Base-by-base conservation (phyloP, 2,113 vertebrate genomes). In the Pteropus alecto region DNA sequence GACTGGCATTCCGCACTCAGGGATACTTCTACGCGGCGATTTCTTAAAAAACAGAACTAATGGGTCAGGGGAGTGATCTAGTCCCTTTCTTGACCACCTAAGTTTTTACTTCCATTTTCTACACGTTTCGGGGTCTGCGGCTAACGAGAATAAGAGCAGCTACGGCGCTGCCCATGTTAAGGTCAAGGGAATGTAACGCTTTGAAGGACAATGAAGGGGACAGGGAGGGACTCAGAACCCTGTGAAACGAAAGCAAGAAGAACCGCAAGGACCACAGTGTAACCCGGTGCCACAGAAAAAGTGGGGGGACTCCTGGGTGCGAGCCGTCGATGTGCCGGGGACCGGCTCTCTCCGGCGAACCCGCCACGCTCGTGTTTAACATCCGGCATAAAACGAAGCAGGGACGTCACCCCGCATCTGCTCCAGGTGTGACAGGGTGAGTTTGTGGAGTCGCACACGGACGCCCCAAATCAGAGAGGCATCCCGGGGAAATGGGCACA, bases 341-440 rank as follows among this genome's bases (percentile, higher is more conserved):
- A 48, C 21, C 30, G 3, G 56, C 38, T 24, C 30, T 6, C 33
- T 48, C 41, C 35, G 28, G 26, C 0, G 1, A 30, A 19, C 35
- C 65, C 5, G 0, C 2, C 43, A 26, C 5, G 14, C 2, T 14
- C 7, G 0, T 16, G 54, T 56, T 16, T 56, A 56, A 56, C 3
- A 48, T 48, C 43, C 12, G 46, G 46, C 46, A 48, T 48, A 48
- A 48, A 48, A 13, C 46, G 12, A 48, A 48, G 46, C 46, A 3
- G 46, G 46, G 46, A 48, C 2, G 46, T 48, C 54, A 21, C 54
- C 54, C 15, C 54, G 21, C 54, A 56, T 21, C 19, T 21, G 54
- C 16, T 56, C 54, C 7, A 2, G 54, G 54, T 48, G 46, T 48
- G 12, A 13, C 46, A 13, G 46, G 46, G 3, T 48, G 46, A 48